phyloP scores from a whole-genome alignment of 1,140 invertebrate genomes.

The Drosophila ogumai region DNA sequence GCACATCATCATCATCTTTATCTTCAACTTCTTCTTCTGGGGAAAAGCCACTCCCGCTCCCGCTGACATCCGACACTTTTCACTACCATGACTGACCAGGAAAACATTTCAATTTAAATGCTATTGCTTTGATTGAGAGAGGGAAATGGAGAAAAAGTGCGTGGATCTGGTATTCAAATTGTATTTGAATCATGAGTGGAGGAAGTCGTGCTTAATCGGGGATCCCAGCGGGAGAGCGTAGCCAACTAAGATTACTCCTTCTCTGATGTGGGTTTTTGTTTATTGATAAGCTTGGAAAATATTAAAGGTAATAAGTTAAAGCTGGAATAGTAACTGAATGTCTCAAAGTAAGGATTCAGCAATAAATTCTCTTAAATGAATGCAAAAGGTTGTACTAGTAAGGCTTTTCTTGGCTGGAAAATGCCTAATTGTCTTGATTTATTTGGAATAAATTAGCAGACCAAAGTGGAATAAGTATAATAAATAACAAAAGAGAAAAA shows the following conservation, averaged over 20 bases:
- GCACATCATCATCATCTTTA: slow-evolving; percentile 9
- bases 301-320: neutral
- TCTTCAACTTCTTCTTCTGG: slow-evolving; percentile 3
- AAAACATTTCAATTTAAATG: slow-evolving; percentile 49
- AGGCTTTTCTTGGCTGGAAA: neutral
- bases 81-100: slow-evolving; percentile 39
- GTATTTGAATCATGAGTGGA: slow-evolving; percentile 17
- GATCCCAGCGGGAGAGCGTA: slow-evolving; percentile 8
- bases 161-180: slow-evolving; percentile 33
- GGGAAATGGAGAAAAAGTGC: slow-evolving; percentile 11
- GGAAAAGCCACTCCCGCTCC: slow-evolving; percentile 10
- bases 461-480: neutral
- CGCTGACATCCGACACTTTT: slow-evolving; percentile 43
- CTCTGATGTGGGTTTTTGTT: neutral
- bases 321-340: neutral
- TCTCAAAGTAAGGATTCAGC: neutral
- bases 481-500: neutral
- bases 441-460: neutral
- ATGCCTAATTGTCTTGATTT: neutral
- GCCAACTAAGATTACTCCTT: no score
- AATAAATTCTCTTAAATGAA: neutral
- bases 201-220: slow-evolving; percentile 34
- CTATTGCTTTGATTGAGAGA: slow-evolving; percentile 34
- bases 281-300: neutral
- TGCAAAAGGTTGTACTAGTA: neutral